phyloP scores from a whole-genome alignment of 35 echinoderm and acorn worm species.

The Patiria miniata region DNA sequence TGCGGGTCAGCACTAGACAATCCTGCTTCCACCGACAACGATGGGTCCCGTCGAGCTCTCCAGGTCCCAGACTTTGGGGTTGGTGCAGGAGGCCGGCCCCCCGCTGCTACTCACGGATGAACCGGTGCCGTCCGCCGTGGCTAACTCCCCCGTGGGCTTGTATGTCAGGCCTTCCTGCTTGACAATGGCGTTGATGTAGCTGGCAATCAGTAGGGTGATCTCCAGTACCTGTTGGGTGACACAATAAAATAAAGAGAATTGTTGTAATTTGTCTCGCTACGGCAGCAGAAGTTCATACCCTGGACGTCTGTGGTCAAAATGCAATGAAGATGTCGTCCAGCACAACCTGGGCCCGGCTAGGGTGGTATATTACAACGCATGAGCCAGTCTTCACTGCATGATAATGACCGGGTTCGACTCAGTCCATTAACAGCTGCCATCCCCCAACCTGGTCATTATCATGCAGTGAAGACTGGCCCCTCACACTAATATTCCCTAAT shows the following conservation, averaged over 20 bases:
- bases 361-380: too few relatives aligned
- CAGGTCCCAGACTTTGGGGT: slow-evolving; percentile 41
- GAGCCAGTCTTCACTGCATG: too few relatives aligned
- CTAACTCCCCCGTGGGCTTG: neutral
- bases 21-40: slow-evolving; percentile 14
- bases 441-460: too few relatives aligned
- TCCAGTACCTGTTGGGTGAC: slow-evolving; percentile 32
- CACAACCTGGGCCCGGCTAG: too few relatives aligned
- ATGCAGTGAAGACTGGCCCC: too few relatives aligned
- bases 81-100: neutral
- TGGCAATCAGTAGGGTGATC: slow-evolving; percentile 56
- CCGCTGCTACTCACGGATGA: slow-evolving; percentile 7
- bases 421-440: too few relatives aligned
- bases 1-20: neutral
- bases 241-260: neutral
- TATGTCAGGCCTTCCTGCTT: slow-evolving; percentile 49
- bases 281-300: too few relatives aligned
- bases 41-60: slow-evolving; percentile 26
- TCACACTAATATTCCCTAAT: too few relatives aligned
- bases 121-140: neutral
- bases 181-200: slow-evolving; percentile 58
- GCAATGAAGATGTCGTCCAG: too few relatives aligned
- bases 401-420: too few relatives aligned
- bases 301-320: too few relatives aligned
- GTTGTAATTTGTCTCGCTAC: too few relatives aligned